A percentile compares a stretch with the other conserved stretches of the same genome.
These are phyloP conservation scores for Lophochroa leadbeateri DNA, from an alignment of 2,113 vertebrate species.

Conservation along the genomic window DNA sequence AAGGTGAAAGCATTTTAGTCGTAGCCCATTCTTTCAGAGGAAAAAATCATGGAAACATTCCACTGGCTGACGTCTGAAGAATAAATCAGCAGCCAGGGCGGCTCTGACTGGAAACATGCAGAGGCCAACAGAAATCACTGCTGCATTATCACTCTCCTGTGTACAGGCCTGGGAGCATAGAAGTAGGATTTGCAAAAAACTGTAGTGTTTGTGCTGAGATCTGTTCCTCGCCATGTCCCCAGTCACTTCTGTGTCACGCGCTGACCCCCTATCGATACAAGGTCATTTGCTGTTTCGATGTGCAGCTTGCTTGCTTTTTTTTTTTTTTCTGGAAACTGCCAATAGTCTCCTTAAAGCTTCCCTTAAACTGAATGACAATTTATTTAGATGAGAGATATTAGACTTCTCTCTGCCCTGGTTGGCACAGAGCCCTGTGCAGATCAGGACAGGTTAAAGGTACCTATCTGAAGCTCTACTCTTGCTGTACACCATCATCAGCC, in stretches of 20 bases:
- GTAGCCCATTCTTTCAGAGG: neutral
- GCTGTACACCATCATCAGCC: neutral
- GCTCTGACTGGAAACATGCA: neutral
- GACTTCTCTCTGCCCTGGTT: neutral
- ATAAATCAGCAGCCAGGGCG: neutral
- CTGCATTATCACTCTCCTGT: neutral
- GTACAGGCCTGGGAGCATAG: neutral
- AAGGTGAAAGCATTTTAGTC: neutral
- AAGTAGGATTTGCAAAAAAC: neutral
- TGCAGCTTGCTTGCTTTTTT: neutral
- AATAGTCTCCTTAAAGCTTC: neutral
- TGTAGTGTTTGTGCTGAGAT: neutral
- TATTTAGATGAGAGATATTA: neutral
- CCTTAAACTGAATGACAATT: neutral
- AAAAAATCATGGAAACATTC: constrained; percentile 15
- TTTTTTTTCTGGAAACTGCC: neutral
- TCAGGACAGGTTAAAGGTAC: neutral
- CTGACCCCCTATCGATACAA: neutral
- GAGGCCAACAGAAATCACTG: neutral
- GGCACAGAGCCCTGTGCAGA: neutral
- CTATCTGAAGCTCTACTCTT: neutral
- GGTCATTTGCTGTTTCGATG: neutral
- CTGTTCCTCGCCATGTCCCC: neutral
- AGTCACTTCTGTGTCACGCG: neutral
- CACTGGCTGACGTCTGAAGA: neutral